Conservation (phyloP, 2,113 vertebrate genomes). For the Ancistrus triradiatus region DNA sequence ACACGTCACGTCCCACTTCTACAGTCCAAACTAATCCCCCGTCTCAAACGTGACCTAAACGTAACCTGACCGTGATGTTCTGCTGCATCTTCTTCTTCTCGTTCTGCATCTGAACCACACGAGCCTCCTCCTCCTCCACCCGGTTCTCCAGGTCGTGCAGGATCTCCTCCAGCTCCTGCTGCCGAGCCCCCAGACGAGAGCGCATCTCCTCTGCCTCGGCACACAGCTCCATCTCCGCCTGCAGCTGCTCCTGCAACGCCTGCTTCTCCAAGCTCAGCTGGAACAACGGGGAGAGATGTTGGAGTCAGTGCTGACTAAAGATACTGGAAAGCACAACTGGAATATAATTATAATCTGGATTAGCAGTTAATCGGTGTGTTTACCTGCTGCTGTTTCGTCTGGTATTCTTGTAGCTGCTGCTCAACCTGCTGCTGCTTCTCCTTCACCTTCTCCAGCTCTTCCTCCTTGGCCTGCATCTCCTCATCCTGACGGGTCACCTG, state of each 20-base stretch:
- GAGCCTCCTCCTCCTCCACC: slow-evolving; percentile 83
- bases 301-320: background rate
- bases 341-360: too few species aligned
- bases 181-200: slow-evolving; percentile 75
- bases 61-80: slow-evolving; percentile 78
- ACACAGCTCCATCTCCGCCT: slow-evolving; percentile 82
- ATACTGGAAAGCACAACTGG: too few species aligned
- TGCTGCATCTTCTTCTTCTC: slow-evolving; percentile 90
- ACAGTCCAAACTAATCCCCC: too few species aligned
- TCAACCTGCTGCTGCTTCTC: slow-evolving; percentile 77
- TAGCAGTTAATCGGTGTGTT: background rate
- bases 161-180: slow-evolving; percentile 83
- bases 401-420: slow-evolving; percentile 73
- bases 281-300: background rate
- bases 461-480: slow-evolving; percentile 80
- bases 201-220: slow-evolving; percentile 85
- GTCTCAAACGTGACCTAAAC: too few species aligned
- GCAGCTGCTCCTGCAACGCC: slow-evolving; percentile 83
- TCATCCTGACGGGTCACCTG: slow-evolving; percentile 84
- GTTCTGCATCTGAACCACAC: slow-evolving; percentile 72
- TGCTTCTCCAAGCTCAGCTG: slow-evolving; percentile 79
- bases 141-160: slow-evolving; percentile 82
- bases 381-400: slow-evolving; percentile 76
- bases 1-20: too few species aligned
- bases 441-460: slow-evolving; percentile 78